Evolutionary conservation across 2,888 invertebrate genomes (phyloP), one percentile per base, ranked within the genome.

Genomic region (Diarsia mendica): DNA sequence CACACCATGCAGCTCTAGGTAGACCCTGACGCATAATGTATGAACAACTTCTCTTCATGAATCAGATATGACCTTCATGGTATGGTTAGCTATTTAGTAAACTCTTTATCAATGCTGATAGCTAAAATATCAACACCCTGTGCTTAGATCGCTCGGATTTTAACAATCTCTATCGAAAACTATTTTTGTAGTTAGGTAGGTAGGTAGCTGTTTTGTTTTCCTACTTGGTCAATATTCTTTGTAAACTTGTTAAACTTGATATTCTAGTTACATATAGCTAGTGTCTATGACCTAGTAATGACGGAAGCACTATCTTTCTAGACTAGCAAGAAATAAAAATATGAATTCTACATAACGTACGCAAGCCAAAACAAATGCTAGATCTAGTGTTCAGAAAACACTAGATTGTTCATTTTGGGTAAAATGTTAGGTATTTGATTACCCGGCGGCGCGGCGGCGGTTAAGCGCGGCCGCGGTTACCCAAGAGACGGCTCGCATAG

Each of bases 361-460:
- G 58, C 44, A 48, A 9, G 20, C 13, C 11, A 67, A 33, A 55
- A 51, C 46, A 46, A 51, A 49, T 68, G 10, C 28, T 55, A 72
- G 18, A 65, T 53, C 28, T 28, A 2, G 28, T 28, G 28, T 69
- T 63, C 23, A 23, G 20, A 48, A 28, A 28, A 53, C 60, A 55
- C 49, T 60, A 48, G 58, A 78, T 72, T 60, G 72, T 80, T 70
- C 71, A 78, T 83, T 83, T 80, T 76, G 55, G 74, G 68, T 77
- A 81, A 87, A 80, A 74, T 80, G 81, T 64, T 84, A 60, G 60
- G 18, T 60, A 85, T 87, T 82, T 82, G 81, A 77, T 87, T 83
- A 85, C 83, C 58, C 60, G 58, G 69, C 58, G 61, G 69, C 53
- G 23, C 60, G 58, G 69, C 58, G 61, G 69, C 53, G 23, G 79